Base-by-base conservation (phyloP, 2,888 invertebrate genomes). In the Cheiracanthium punctorium region DNA sequence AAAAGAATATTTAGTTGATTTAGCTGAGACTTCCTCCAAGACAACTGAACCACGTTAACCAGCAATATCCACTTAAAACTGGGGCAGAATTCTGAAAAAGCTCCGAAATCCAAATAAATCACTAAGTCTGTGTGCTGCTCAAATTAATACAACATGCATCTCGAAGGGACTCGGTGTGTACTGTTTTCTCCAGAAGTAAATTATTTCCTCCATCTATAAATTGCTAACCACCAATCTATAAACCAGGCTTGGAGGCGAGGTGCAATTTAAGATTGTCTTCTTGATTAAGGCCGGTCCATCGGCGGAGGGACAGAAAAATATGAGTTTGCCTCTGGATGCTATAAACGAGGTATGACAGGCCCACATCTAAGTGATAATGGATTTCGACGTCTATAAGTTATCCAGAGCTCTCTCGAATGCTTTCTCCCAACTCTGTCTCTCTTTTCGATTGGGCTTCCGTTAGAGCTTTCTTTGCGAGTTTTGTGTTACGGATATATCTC, bases 261-360 rank as follows among this genome's bases (percentile, higher is more conserved):
- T 41, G 74, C 84, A 85, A 85, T 85, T 85, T 79, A 79, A 85
- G 80, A 80, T 74, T 85, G 84, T 85, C 84, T 85, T 69, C 80
- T 74, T 85, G 84, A 85, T 85, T 85, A 85, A 85, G 79, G 77
- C 58, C 20, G 43, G 37, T 24, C 43, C 33, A 69, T 43, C 48
- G 69, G 32, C 20, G 14, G 32, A 71, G 24, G 71, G 82, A 84
- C 73, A 85, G 82, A 85, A 80, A 74, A 80, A 74, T 85, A 80
- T 74, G 84, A 80, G 73, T 58, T 64, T 74, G 73, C 79, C 79
- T 33, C 37, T 73, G 72, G 58, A 64, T 74, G 65, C 82, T 52
- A 70, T 85, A 85, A 85, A 85, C 80, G 84, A 79, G 74, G 80
- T 85, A 85, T 85, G 84, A 85, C 84, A 85, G 84, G 79, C 74